Evolutionary conservation across 2,888 invertebrate species (phyloP), one percentile per base, ranked within the genome.

Genomic region (Cryptocephalus primarius): DNA sequence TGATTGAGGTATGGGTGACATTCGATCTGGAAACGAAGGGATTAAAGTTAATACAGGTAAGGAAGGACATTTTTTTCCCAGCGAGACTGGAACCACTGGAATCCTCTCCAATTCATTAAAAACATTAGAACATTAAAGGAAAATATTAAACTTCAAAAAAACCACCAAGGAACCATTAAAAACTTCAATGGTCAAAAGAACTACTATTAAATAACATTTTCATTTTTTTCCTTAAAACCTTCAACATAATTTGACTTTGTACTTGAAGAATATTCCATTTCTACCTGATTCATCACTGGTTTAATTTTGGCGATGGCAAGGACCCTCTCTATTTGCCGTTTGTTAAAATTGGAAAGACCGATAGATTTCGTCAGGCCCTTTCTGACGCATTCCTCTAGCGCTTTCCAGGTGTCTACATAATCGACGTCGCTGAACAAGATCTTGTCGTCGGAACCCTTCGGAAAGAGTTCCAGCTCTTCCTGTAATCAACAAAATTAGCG

Each of bases 331-430:
- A 89, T 68, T 68, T 93, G 93, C 42, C 75, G 72, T 55, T 75
- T 80, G 66, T 88, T 93, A 65, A 92, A 93, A 70, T 94, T 94
- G 39, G 89, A 89, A 1, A 93, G 64, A 0, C 93, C 93, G 61
- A 94, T 85, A 58, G 85, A 83, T 59, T 77, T 82, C 0, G 79
- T 77, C 6, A 88, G 72, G 0, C 89, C 88, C 52, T 76, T 72
- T 49, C 78, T 73, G 4, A 82, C 78, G 9, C 87, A 75, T 11
- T 77, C 71, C 66, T 93, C 92, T 84, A 93, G 78, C 0, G 77
- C 88, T 62, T 79, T 78, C 79, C 85, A 88, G 0, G 87, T 85
- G 57, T 85, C 90, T 36, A 87, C 61, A 61, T 79, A 87, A 68
- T 88, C 86, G 1, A 79, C 77, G 43, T 82, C 75, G 4, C 81